Evolutionary conservation across 2,888 invertebrate genomes (phyloP).

Genomic region (Ophion obscuratus): DNA sequence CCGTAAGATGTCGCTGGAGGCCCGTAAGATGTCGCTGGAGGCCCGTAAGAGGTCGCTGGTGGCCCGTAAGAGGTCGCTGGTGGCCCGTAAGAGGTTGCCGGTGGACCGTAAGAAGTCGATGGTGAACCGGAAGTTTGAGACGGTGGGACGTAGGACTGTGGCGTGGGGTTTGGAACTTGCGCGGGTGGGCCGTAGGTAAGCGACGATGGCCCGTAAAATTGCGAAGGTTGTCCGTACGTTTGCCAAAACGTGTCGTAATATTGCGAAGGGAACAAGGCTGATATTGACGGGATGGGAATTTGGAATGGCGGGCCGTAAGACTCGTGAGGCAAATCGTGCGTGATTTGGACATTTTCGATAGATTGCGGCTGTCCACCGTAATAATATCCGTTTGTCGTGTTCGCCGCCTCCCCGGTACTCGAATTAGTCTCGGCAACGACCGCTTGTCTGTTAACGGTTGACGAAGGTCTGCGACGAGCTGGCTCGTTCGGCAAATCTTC

Average conservation of each 20-base stretch:
- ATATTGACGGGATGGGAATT: constrained; percentile 31
- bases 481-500: constrained; percentile 5
- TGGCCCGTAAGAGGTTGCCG: constrained; percentile 38
- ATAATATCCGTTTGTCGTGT: constrained; percentile 73
- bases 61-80: constrained; percentile 40
- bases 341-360: constrained; percentile 73
- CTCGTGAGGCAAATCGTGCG: constrained; percentile 66
- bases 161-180: constrained; percentile 21
- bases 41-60: constrained; percentile 40
- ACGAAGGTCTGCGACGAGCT: constrained; percentile 8
- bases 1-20: constrained; percentile 36
- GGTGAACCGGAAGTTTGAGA: constrained; percentile 30
- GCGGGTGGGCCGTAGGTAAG: constrained; percentile 28
- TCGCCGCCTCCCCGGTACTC: background rate
- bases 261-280: constrained; percentile 13
- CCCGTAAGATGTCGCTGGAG: constrained; percentile 42
- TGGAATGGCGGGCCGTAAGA: constrained; percentile 30
- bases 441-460: constrained; percentile 14
- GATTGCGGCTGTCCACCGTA: constrained; percentile 78
- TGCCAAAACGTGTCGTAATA: constrained; percentile 42
- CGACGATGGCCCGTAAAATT: constrained; percentile 28
- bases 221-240: constrained; percentile 33
- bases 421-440: background rate
- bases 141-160: constrained; percentile 34
- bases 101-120: constrained; percentile 32